Evolutionary conservation across 2,888 invertebrate genomes (phyloP), one percentile per base, ranked within the genome.

Genomic region (Agapetus fuscipes): DNA sequence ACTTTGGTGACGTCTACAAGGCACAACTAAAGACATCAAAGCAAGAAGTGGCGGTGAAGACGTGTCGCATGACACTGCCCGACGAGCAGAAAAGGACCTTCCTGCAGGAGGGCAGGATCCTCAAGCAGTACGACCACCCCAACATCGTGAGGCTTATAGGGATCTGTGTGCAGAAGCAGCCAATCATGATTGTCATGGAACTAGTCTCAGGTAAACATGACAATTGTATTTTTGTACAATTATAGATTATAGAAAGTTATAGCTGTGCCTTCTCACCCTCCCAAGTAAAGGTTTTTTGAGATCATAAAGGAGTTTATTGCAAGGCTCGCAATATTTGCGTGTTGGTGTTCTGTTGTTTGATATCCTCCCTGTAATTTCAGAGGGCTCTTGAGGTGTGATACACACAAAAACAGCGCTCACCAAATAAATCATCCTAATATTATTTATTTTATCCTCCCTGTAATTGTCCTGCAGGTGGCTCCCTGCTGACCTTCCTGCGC

Each of bases 141-240:
- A 96, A 96, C 64, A 90, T 96, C 49, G 96, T 96, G 25, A 80
- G 89, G 56, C 77, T 97, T 26, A 94, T 95, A 52, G 97, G 97
- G 17, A 95, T 97, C 52, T 96, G 95, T 53, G 95, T 95, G 47
- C 95, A 95, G 62, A 90, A 94, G 56, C 94, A 95, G 54, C 97
- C 97, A 0, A 94, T 97, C 41, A 95, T 96, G 94, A 95, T 97
- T 54, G 94, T 97, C 20, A 96, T 97, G 96, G 97, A 97, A 67
- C 74, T 93, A 45, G 95, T 95, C 30, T 80, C 85, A 51, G 85
- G 86, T 83, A 58, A 37, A n/a, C n/a, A n/a, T n/a, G n/a, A n/a
- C n/a, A n/a, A 20, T 14, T 30, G 6, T 9, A 30, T 30, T 30
- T 9, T 9, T 30, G n/a, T n/a, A n/a, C n/a, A n/a, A n/a, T n/a